Evolutionary conservation across 2,888 invertebrate species (phyloP).

Genomic region (Crossocerus cetratus): DNA sequence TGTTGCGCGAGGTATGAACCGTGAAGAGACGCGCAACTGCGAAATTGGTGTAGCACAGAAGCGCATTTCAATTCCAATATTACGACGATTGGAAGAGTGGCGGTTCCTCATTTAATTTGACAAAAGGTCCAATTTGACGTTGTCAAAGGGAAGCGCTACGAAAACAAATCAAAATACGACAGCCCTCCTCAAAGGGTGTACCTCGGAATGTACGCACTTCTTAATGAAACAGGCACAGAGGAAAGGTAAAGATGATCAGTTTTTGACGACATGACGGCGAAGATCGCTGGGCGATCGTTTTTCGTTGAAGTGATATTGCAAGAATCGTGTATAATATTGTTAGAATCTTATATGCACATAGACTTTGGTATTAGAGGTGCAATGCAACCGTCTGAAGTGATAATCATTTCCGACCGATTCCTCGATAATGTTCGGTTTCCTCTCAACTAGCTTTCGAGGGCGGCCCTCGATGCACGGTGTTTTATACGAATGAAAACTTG

Average conservation of each 20-base stretch:
- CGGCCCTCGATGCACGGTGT: constrained; percentile 13
- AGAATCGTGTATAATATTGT: constrained; percentile 33
- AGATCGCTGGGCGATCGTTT: constrained; percentile 51
- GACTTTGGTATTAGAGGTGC: constrained; percentile 28
- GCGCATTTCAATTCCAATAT: constrained; percentile 20
- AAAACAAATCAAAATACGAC: constrained; percentile 20
- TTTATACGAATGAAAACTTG: constrained; percentile 26
- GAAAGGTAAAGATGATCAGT: constrained; percentile 20
- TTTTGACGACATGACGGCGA: constrained; percentile 21
- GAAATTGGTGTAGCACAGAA: constrained; percentile 19
- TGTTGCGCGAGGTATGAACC: neutral
- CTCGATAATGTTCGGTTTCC: constrained; percentile 35
- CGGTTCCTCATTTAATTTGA: constrained; percentile 28
- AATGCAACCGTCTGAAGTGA: constrained; percentile 18
- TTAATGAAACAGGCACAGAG: constrained; percentile 40
- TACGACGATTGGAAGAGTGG: constrained; percentile 20
- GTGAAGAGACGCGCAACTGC: constrained; percentile 5
- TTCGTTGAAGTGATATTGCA: constrained; percentile 38
- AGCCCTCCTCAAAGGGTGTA: neutral
- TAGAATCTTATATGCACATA: constrained; percentile 28
- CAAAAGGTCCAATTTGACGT: constrained; percentile 15
- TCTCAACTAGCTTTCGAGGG: constrained; percentile 29
- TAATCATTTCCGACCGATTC: constrained; percentile 18
- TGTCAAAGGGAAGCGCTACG: constrained; percentile 30
- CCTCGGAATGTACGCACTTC: constrained; percentile 20